These are phyloP conservation scores for Drosophila repleta DNA, from an alignment of 1,140 invertebrate genomes.

Conservation along the genomic window DNA sequence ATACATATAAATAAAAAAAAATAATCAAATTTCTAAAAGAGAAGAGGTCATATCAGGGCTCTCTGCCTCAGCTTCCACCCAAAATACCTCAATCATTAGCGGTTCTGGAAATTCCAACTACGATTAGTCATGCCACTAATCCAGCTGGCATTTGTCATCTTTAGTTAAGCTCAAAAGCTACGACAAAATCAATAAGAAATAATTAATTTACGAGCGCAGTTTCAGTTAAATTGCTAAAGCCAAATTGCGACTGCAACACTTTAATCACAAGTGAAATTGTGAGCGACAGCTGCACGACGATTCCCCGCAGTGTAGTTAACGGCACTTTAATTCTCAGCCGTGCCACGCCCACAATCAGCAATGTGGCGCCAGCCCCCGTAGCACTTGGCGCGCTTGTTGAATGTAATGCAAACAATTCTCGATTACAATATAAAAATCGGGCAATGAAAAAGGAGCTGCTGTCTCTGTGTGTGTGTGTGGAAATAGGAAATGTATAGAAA, in stretches of 20 bases:
- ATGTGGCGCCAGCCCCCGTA: too few relatives aligned
- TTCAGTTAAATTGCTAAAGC: background rate
- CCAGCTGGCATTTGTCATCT: background rate
- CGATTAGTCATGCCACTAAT: background rate
- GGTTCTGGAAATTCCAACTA: background rate
- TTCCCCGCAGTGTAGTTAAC: slow-evolving; percentile 25
- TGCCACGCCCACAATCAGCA: background rate
- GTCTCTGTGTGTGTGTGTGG: slow-evolving; percentile 1
- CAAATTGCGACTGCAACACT: slow-evolving; percentile 6
- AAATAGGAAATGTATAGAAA: slow-evolving; percentile 21
- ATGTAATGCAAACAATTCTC: slow-evolving; percentile 38
- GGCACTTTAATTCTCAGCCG: slow-evolving; percentile 12
- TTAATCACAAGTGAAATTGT: slow-evolving; percentile 15
- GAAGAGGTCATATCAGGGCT: too few relatives aligned
- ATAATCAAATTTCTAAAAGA: too few relatives aligned
- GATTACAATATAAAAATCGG: slow-evolving; percentile 41
- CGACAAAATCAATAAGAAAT: background rate
- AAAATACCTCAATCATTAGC: background rate
- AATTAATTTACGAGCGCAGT: background rate
- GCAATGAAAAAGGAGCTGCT: slow-evolving; percentile 29
- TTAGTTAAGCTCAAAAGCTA: background rate
- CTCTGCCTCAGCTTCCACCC: background rate
- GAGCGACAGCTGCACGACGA: slow-evolving; percentile 9
- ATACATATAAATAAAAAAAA: background rate
- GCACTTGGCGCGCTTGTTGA: slow-evolving; percentile 10